Percentiles rank a stretch among this genome's conserved stretches.
phyloP scores from a whole-genome alignment of 1,140 invertebrate species.

The Linepithema humile region DNA sequence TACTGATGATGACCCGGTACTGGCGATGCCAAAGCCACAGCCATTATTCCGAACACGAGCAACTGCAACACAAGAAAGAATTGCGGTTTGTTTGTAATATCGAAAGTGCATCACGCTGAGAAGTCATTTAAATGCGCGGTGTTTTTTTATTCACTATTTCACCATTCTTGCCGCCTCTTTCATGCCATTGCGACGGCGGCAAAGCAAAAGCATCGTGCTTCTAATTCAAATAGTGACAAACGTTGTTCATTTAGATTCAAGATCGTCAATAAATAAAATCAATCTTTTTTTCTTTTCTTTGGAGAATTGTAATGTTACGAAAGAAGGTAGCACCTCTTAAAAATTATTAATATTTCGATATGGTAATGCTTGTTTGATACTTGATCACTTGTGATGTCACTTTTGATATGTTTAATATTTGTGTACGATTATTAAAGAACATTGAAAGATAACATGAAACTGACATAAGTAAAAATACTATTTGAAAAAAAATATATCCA shows the following conservation, averaged over 20 bases:
- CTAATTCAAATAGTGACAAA: conserved; percentile 21
- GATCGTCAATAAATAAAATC: neutral
- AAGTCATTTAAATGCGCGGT: conserved; percentile 52
- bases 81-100: conserved; percentile 56
- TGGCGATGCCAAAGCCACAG: conserved; percentile 73
- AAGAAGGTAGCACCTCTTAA: conserved; percentile 4
- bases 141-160: conserved; percentile 52
- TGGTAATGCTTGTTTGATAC: too few relatives aligned
- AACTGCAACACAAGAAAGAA: conserved; percentile 76
- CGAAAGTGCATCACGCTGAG: conserved; percentile 25
- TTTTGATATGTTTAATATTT: too few relatives aligned
- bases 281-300: neutral
- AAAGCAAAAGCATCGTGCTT: conserved; percentile 21
- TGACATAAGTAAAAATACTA: neutral
- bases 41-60: conserved; percentile 77
- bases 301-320: neutral
- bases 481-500: neutral
- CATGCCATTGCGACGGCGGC: neutral
- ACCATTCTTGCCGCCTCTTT: conserved; percentile 10
- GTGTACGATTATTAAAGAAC: neutral
- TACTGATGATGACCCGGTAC: conserved; percentile 75
- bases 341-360: neutral
- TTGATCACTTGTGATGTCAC: too few relatives aligned
- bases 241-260: conserved; percentile 5
- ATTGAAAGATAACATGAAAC: conserved; percentile 11